Evolutionary conservation across 2,888 invertebrate genomes (phyloP), one percentile per base, ranked within the genome.

Genomic region (Campoplex capitator): DNA sequence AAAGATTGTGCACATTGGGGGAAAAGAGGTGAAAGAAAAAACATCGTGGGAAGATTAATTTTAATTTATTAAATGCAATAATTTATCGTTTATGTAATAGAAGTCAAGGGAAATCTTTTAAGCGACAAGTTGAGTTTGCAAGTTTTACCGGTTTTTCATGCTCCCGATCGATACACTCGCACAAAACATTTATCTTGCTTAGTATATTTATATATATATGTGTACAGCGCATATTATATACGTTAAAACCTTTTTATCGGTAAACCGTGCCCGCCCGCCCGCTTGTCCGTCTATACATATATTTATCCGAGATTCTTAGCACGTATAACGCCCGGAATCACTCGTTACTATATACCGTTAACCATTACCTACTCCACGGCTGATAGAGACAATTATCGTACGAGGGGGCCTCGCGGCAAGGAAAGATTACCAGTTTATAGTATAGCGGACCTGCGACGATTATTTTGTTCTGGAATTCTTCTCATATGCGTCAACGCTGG

Each of bases 111-210:
- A 79, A 74, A 51, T 71, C 28, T 65, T 35, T 42, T 18, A 76
- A 62, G 58, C 67, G 68, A 48, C 51, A 45, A 58, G 42, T 45
- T 7, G 68, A 67, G 35, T 81, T 77, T 77, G 85, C 86, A 80
- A 83, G 87, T 85, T 85, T 84, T 88, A 88, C 89, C 87, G 88
- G 87, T 88, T 88, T 81, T 76, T 48, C 78, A 67, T 81, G 83
- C 73, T 82, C 68, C 80, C 70, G 74, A 73, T 51, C 73, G 73
- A 32, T 35, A 58, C 78, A 62, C 48, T 23, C 18, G 51, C 38
- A 74, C 56, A 56, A 23, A 42, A 51, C 23, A 23, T 71, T 71
- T 65, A 65, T 18, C 16, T 28, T 9, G 13, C 70, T 7, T 13
- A 18, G 18, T 23, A 38, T 23, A 8, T 71, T 45, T 71, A 62